Conservation (phyloP, 2,113 vertebrate species). For the Carettochelys insculpta region DNA sequence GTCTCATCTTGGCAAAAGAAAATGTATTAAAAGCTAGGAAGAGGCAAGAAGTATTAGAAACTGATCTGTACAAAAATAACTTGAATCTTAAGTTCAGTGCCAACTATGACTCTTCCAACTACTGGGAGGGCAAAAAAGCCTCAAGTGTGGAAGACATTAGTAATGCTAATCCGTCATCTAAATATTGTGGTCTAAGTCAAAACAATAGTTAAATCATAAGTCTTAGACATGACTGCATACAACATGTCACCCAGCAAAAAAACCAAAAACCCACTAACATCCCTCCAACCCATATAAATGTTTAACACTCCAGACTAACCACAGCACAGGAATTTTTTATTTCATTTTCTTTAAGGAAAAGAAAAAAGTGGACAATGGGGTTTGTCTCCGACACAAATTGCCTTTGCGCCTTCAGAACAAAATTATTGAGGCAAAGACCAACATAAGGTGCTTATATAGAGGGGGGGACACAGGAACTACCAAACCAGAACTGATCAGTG, state of each 20-base stretch:
- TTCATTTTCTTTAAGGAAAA: not conserved
- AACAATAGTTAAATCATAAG: not conserved
- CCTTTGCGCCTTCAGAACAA: not conserved
- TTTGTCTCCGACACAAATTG: not conserved
- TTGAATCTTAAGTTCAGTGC: not conserved
- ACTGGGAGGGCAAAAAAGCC: not conserved
- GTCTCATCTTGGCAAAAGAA: not conserved
- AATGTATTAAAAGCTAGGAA: too few species aligned
- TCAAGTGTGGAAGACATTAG: not conserved
- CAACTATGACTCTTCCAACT: not conserved
- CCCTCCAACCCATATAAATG: not conserved
- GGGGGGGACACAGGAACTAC: not conserved
- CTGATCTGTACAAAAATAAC: not conserved
- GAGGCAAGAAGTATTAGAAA: not conserved
- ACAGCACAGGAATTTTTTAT: not conserved
- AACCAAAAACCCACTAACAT: not conserved
- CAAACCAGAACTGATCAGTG: not conserved
- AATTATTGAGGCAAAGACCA: not conserved
- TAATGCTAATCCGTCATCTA: accelerated
- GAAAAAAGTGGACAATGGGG: not conserved
- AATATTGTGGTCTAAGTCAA: not conserved
- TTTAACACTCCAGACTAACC: not conserved
- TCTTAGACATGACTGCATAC: not conserved
- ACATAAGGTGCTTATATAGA: not conserved
- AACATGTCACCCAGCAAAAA: not conserved